These are phyloP conservation scores for Entelurus aequoreus DNA, from an alignment of 2,113 vertebrate species.

Conservation along the genomic window DNA sequence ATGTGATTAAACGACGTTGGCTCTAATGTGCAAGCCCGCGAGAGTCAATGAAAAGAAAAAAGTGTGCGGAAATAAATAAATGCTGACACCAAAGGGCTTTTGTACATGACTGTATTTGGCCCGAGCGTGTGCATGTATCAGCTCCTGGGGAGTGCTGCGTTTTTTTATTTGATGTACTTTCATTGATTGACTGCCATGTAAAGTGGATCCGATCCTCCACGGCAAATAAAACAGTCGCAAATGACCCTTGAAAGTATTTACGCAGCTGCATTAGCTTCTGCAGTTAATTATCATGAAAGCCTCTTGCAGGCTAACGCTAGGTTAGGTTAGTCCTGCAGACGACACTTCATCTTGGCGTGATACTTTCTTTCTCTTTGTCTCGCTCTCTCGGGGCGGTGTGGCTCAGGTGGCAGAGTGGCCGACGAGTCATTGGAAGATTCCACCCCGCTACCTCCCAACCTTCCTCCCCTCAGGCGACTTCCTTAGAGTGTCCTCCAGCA, in stretches of 20 bases:
- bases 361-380: neutral
- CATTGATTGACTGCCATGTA: slow-evolving; percentile 23
- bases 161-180: slow-evolving; percentile 14
- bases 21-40: neutral
- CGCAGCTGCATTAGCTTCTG: slow-evolving; percentile 15
- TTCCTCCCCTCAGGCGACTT: neutral
- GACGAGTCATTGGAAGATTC: neutral
- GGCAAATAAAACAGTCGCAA: slow-evolving; percentile 23
- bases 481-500: neutral
- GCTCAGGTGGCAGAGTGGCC: neutral
- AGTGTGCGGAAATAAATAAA: neutral
- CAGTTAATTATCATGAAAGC: slow-evolving; percentile 39
- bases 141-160: neutral
- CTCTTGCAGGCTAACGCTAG: neutral
- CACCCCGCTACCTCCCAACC: neutral
- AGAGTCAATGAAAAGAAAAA: neutral
- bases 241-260: slow-evolving; percentile 27
- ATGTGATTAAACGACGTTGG: slow-evolving; percentile 15
- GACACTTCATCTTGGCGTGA: neutral
- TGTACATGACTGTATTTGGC: neutral
- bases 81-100: neutral
- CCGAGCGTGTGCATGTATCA: neutral
- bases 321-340: neutral
- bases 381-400: neutral
- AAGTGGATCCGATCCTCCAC: slow-evolving; percentile 20